Evolutionary conservation across 2,888 invertebrate species (phyloP).

Genomic region (Orgyia antiqua): DNA sequence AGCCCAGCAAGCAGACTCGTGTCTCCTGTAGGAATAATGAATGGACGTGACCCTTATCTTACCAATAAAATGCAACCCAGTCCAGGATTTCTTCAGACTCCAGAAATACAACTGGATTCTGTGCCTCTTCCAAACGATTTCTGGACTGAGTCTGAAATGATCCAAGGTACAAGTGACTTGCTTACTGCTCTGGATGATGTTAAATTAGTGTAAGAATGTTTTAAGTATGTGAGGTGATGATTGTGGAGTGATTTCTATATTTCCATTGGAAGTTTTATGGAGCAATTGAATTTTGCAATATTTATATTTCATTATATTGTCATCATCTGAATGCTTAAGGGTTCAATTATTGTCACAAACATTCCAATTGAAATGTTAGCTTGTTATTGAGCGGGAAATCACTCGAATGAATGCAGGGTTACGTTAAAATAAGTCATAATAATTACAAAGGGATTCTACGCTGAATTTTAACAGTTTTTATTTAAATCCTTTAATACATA

Average conservation of each 20-base stretch:
- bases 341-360: slow-evolving; percentile 16
- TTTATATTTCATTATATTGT: slow-evolving; percentile 1
- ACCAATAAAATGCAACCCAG: slow-evolving; percentile 63
- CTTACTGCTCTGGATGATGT: slow-evolving; percentile 65
- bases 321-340: not conserved
- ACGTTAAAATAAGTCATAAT: slow-evolving; percentile 37
- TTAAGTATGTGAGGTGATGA: slow-evolving; percentile 11
- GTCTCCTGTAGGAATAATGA: slow-evolving; percentile 47
- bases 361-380: slow-evolving; percentile 33
- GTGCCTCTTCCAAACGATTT: slow-evolving; percentile 50
- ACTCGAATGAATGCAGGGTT: slow-evolving; percentile 55
- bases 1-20: slow-evolving; percentile 47
- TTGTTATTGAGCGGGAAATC: slow-evolving; percentile 45
- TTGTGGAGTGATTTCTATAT: slow-evolving; percentile 42
- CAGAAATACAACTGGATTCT: slow-evolving; percentile 50
- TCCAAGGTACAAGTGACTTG: slow-evolving; percentile 54
- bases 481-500: too few relatives aligned
- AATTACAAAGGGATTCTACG: slow-evolving; percentile 46
- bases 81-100: slow-evolving; percentile 46
- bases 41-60: slow-evolving; percentile 61
- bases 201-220: slow-evolving; percentile 44
- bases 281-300: slow-evolving; percentile 22
- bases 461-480: too few relatives aligned
- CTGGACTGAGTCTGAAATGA: slow-evolving; percentile 58
- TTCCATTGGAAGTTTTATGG: slow-evolving; percentile 23